Base-by-base conservation (phyloP, 2,888 invertebrate species). In the Hypena proboscidalis region DNA sequence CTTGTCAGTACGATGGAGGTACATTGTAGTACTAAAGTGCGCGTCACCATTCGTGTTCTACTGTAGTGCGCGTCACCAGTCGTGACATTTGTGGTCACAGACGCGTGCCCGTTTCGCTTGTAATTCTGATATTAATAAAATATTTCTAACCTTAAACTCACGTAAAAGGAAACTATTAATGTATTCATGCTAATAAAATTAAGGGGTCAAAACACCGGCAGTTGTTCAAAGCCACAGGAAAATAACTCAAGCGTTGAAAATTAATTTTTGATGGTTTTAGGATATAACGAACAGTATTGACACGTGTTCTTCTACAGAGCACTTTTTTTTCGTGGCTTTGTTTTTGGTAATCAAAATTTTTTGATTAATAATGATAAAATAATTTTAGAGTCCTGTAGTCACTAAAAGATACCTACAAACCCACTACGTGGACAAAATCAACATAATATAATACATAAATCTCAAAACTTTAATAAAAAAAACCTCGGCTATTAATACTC, bases 31-130 rank as follows among this genome's bases (percentile, higher is more conserved):
- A 8, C n/a, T 8, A 30, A 9, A 11, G 37, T 8, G 8, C 21
- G 10, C 5, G 17, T 17, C 3, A 17, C 3, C 5, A 17, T 3
- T 17, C 23, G 35, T 32, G 31, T 39, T 37, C 19, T 22, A 47
- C 32, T 27, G 22, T 14, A 27, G 56, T 40, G 36, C 36, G 45
- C 63, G 54, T 59, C 58, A 54, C 58, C 50, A 54, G 33, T 60
- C 40, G 21, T 46, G 32, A 30, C 21, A 34, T 7, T 31, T 74
- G 78, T 66, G 72, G 77, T 77, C 69, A 70, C 63, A 70, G 77
- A 62, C 80, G 72, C 73, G 76, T 71, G 79, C 54, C 48, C 63
- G 59, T 58, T 64, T 56, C 63, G 65, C 67, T 70, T 58, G 62
- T 67, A 65, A 68, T 62, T 61, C 57, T 49, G 34, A 41, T 41